These are phyloP conservation scores for Tetragonisca angustula DNA, from an alignment of 2,888 invertebrate species.

Conservation along the genomic window DNA sequence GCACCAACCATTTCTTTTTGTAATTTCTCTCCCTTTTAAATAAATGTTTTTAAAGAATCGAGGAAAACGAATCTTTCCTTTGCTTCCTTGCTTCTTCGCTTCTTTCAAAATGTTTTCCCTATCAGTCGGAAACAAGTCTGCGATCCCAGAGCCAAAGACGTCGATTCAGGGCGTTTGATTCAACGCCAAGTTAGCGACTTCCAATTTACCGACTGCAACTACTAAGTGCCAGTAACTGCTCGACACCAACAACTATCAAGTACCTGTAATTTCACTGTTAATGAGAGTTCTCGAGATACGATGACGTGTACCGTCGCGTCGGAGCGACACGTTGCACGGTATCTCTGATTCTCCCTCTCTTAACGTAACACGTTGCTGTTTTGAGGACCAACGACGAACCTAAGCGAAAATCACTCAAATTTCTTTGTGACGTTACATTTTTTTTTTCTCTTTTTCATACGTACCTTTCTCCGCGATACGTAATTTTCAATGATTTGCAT, in stretches of 20 bases:
- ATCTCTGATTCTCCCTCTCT: not conserved
- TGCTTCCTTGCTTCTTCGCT: no score
- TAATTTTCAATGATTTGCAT: not conserved
- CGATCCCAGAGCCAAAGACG: not conserved
- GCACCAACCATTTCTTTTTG: not conserved
- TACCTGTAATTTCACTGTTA: constrained; percentile 45
- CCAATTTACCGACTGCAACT: constrained; percentile 42
- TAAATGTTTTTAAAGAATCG: no score
- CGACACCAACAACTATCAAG: constrained; percentile 33
- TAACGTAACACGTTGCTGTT: not conserved
- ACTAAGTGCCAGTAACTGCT: constrained; percentile 26
- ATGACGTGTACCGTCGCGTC: constrained; percentile 14
- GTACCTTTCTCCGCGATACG: not conserved
- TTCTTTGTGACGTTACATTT: not conserved
- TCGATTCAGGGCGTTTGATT: constrained; percentile 31
- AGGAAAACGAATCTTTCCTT: no score
- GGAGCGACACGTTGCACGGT: constrained; percentile 2
- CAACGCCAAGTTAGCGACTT: constrained; percentile 11
- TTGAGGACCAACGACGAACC: not conserved
- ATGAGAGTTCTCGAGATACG: constrained; percentile 38
- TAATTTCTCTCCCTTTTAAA: not conserved
- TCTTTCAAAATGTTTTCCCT: no score
- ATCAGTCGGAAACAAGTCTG: not conserved
- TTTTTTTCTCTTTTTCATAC: no score
- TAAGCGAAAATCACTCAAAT: not conserved